Evolutionary conservation across 2,797 vertebrate genomes (phyloP), one percentile per base, ranked within the genome.

Genomic region (Paratrypauchen microcephalus): DNA sequence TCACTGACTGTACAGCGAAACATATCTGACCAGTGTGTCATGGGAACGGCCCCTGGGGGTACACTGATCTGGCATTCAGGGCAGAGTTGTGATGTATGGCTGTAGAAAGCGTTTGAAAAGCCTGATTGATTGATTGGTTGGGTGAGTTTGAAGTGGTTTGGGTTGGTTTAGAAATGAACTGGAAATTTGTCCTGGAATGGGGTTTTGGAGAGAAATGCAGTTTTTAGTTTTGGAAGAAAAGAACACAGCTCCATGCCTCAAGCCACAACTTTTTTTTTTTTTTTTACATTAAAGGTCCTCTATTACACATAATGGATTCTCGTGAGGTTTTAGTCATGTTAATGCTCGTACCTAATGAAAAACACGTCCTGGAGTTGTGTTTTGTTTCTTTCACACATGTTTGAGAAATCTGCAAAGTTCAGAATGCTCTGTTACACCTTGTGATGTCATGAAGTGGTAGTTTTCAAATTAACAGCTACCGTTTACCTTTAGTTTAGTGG

Each of bases 1-100:
- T 86, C 81, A 79, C 69, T 57, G 68, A 76, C 77, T 83, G 77
- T 70, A 76, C 66, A 11, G 52, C 68, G 54, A 45, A 70, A 73
- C 55, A 79, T 62, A 72, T 77, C 71, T 81, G 70, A 76, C 21
- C 16, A 16, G 28, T 50, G 74, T 83, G 77, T 79, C 78, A 79
- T 83, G 83, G 83, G 82, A 85, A 88, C 85, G 79, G 32, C 36
- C 69, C 69, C 41, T 8, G 6, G 63, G 54, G 50, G 50, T 16
- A 39, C 64, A 62, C 39, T 16, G 5, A 36, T 60, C 26, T 64
- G 61, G 39, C 39, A 24, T 65, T 50, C 30, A 0, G 39, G 61
- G 47, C 61, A 19, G 24, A 8, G 21, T 19, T 28, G 21, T 48
- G 62, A 64, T 28, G 41, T 64, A 64, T 47, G 15, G 62, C 41